Base-by-base conservation (phyloP, 2,113 vertebrate species). In the Pluvialis apricaria region DNA sequence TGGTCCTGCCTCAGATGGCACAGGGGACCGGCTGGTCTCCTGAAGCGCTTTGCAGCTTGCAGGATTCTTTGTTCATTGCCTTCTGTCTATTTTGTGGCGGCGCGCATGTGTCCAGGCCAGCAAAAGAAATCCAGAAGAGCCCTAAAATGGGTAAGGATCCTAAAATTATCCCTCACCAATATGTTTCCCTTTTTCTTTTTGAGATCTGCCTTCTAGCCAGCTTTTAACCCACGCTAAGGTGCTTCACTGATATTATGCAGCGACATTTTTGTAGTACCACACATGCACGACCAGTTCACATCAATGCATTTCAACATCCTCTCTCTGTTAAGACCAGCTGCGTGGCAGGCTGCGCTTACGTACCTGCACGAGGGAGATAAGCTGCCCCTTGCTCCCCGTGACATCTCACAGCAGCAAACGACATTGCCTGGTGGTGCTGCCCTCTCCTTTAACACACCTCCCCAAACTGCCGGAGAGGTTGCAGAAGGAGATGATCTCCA, bases 11-110 rank as follows among this genome's bases (percentile, higher is more conserved):
- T 13, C 77, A 6, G 40, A 3, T 2, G 17, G 55, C n/a, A 3
- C 19, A 8, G 6, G 26, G 70, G 34, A 38, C 65, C 1, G 15
- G 17, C 11, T 18, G 18, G 8, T 6, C 6, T 36, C 55, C 40
- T 25, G 24, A 5, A 11, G 77, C 0, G 0, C 11, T 4, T 5
- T 19, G 2, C 31, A 17, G 38, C 29, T 12, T 1, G 6, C 60
- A 19, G 54, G n/a, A 14, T 31, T 42, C 52, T 31, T 40, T 61
- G 42, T 17, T 5, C 36, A 0, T 1, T 22, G 25, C 64, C 51
- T 3, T 10, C 3, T 4, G 11, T 15, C 13, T 22, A 1, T 3
- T 15, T 29, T 31, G 51, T 25, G 57, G 47, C 54, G 51, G 44
- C 18, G 9, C 3, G 5, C 0, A 0, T 5, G 31, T 1, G 1